Evolutionary conservation across 2,797 vertebrate genomes (phyloP), one percentile per base, ranked within the genome.

Genomic region (Pangasius djambal): DNA sequence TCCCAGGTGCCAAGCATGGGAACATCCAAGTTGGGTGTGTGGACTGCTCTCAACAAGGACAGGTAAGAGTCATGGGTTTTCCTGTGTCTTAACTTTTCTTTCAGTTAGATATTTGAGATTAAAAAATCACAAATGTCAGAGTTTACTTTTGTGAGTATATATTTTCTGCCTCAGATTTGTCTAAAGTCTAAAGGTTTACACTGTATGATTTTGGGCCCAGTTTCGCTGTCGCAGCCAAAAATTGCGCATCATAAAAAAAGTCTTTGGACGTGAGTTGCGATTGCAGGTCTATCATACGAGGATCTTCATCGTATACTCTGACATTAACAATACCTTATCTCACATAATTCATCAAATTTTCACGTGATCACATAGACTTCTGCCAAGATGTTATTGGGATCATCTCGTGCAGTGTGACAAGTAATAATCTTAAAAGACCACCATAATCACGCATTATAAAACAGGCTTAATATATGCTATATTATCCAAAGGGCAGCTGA

Each of bases 11-110:
- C 92, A 98, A 99, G 92, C 97, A 99, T 96, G 98, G 99, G 89
- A 99, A 99, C 93, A 96, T 99, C 93, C 98, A 98, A 95, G 98
- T 99, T 90, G 98, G 97, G 86, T 99, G 99, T 94, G 97, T 99
- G 86, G 97, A 98, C 94, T 99, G 98, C 93, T 99, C 98, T 77
- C 94, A 97, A 93, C 98, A 97, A 86, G 97, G 98, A 88, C 98
- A 98, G 97, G 99, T 99, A 97, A 87, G 96, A 88, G 18, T 63
- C 40, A 85, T 6, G 1, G 3, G 2, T 12, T 37, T 63, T 67
- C 31, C n/a, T 34, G 22, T 37, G 37, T 52, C 28, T 67, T 28
- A 31, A 34, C 18, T 67, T 40, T 15, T 25, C 44, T 48, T 65
- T 3, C 28, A 18, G 25, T 15, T 40, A 4, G 1, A 20, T 61